Evolutionary conservation across 2,797 vertebrate species (phyloP), one percentile per base, ranked within the genome.

Genomic region (Gouania willdenowi): DNA sequence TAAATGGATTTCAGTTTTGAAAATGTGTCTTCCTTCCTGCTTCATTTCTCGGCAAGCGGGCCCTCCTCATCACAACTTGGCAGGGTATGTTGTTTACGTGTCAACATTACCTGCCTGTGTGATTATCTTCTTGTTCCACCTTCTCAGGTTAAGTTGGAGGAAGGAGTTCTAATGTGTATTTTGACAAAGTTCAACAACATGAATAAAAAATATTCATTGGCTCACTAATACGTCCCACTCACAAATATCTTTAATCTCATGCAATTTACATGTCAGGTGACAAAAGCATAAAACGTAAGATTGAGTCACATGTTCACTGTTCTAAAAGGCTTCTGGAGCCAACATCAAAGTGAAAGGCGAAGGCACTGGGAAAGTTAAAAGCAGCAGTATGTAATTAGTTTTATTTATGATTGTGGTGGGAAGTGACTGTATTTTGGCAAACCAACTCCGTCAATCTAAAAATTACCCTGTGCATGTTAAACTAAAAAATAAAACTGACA

Each of bases 321-420:
- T 63, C 41, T 64, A 14, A 60, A 52, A 48, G 47, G 29, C 21
- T 39, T 28, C 11, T 4, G 12, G 8, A 52, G 29, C 8, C 14
- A 39, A 46, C 54, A 49, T 62, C 63, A 80, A 68, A 71, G 31
- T 23, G 23, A 34, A 41, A 61, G 48, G 53, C 36, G 31, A 35
- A 40, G 30, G 17, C 42, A 68, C 59, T 31, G 43, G 39, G 45
- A 47, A 24, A 39, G 39, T 38, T 47, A 55, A 54, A 47, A 46
- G 68, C 34, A 52, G 41, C 30, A 37, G 30, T 26, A 29, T 38
- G 24, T 55, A 68, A 75, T 66, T 18, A 4, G 3, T 41, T 27
- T 63, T 77, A 75, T 81, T 74, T 71, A 71, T 50, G 66, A 30
- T 41, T 70, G 27, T 41, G 20, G 38, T 14, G 11, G 28, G 9